These are phyloP conservation scores for Aphrophora alni DNA, from an alignment of 2,888 invertebrate species.

Conservation along the genomic window DNA sequence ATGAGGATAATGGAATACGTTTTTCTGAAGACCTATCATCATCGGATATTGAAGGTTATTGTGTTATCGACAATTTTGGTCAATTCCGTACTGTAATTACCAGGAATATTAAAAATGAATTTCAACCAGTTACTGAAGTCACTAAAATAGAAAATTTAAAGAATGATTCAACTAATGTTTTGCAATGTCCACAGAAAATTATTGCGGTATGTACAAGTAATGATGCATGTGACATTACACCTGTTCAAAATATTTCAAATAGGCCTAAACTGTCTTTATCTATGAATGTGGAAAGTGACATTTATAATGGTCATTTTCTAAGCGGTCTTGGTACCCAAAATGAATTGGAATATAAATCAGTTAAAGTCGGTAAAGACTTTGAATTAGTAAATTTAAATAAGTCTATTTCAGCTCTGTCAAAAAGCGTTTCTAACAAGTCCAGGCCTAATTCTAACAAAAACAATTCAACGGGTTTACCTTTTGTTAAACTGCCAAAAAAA, in stretches of 20 bases:
- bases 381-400: neutral
- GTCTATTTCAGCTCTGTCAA: neutral
- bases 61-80: slow-evolving; percentile 1
- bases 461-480: slow-evolving; percentile 14
- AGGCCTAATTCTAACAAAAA: neutral
- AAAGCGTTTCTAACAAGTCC: neutral
- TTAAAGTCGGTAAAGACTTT: neutral
- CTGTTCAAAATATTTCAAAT: neutral
- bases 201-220: neutral
- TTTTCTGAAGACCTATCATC: neutral
- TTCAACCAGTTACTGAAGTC: neutral
- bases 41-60: neutral
- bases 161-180: neutral
- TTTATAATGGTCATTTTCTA: neutral
- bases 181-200: neutral
- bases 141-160: neutral
- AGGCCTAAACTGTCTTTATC: neutral
- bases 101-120: neutral
- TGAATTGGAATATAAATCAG: neutral
- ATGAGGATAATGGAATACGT: neutral
- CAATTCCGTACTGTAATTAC: neutral
- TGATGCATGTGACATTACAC: neutral
- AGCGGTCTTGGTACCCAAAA: neutral
- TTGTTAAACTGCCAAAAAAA: slow-evolving; percentile 34
- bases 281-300: neutral